phyloP scores from a whole-genome alignment of 2,888 invertebrate genomes.

The Rhogogaster chlorosoma region DNA sequence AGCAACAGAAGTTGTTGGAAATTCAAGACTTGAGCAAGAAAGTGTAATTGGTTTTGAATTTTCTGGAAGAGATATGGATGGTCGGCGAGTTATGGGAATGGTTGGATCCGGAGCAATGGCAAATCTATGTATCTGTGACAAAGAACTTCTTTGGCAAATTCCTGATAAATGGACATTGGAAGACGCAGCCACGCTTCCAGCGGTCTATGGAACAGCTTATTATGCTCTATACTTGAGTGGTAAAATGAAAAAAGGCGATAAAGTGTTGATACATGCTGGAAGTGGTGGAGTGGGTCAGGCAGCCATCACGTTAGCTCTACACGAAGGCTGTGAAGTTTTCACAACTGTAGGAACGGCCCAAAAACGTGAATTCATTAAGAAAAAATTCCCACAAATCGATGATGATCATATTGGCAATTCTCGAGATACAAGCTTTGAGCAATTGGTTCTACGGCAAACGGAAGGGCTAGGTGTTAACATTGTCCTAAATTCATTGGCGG shows the following conservation, averaged over 20 bases:
- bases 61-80: conserved; percentile 80
- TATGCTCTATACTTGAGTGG: conserved; percentile 82
- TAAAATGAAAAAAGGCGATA: conserved; percentile 77
- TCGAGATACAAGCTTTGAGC: conserved; percentile 92
- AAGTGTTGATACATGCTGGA: conserved; percentile 75
- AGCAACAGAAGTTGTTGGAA: conserved; percentile 89
- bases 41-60: conserved; percentile 86
- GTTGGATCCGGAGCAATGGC: conserved; percentile 78
- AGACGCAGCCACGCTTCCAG: conserved; percentile 84
- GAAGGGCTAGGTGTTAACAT: conserved; percentile 67
- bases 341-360: conserved; percentile 82
- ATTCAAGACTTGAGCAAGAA: conserved; percentile 83
- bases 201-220: conserved; percentile 82
- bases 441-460: conserved; percentile 87
- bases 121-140: conserved; percentile 79
- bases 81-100: conserved; percentile 78
- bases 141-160: conserved; percentile 79
- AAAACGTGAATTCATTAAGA: conserved; percentile 80
- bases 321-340: conserved; percentile 81
- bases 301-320: conserved; percentile 82
- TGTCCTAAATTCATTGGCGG: conserved; percentile 88
- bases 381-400: conserved; percentile 80
- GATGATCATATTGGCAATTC: conserved; percentile 91
- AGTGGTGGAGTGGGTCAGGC: conserved; percentile 85
- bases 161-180: conserved; percentile 82